A percentile compares a stretch with the other conserved stretches of the same genome.
These are phyloP conservation scores for Hymenopus coronatus DNA, from an alignment of 2,888 invertebrate species.

Conservation along the genomic window DNA sequence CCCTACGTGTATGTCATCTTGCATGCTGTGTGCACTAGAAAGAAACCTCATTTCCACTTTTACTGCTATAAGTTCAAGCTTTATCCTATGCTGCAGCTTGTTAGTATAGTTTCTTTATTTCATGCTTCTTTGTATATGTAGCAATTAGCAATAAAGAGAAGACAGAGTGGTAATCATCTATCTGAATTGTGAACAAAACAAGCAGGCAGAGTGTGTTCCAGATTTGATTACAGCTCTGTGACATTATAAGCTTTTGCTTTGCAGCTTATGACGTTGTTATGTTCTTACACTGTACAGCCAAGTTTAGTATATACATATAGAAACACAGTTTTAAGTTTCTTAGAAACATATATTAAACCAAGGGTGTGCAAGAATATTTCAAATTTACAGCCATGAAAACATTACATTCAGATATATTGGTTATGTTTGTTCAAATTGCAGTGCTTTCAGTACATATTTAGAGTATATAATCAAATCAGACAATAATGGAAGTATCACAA, in stretches of 20 bases:
- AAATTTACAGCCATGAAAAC: neutral
- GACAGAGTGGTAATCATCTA: neutral
- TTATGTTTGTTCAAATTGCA: neutral
- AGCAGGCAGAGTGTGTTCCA: neutral
- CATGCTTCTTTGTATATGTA: neutral
- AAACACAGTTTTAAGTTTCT: neutral
- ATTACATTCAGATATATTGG: neutral
- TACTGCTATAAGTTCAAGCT: neutral
- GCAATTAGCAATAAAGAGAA: neutral
- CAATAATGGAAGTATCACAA: too few relatives aligned
- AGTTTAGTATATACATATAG: neutral
- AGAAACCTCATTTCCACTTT: neutral
- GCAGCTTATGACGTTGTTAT: neutral
- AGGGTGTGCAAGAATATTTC: neutral
- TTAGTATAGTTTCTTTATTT: neutral
- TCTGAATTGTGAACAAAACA: neutral
- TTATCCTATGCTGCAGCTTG: neutral
- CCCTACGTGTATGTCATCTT: neutral
- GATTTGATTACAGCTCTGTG: neutral
- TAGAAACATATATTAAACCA: neutral
- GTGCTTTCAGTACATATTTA: too few relatives aligned
- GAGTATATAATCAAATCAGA: too few relatives aligned
- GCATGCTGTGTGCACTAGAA: neutral
- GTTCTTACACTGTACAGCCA: neutral
- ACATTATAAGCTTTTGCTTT: neutral